Base-by-base conservation (phyloP, 2,888 invertebrate species). In the Apamea crenata region DNA sequence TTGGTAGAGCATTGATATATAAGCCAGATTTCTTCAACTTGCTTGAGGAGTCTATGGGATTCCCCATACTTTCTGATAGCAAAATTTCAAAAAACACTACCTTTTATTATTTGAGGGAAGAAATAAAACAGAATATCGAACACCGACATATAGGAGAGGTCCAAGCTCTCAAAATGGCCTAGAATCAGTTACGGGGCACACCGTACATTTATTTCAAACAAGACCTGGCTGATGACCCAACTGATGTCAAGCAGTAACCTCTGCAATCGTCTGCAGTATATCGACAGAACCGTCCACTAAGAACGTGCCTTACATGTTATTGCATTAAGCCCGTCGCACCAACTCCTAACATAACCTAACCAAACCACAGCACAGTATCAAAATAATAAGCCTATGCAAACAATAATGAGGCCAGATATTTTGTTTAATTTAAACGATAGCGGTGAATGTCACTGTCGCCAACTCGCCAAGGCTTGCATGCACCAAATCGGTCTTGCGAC, bases 401-500 rank as follows among this genome's bases (percentile, higher is more conserved):
- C 71, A 74, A 29, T 86, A 83, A 83, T 84, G 68, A 84, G 78
- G 75, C 66, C 74, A 83, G 71, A 85, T 86, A 88, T 77, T 86
- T 80, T 83, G 77, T 88, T 88, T 81, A 68, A 83, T 78, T 81
- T 81, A 63, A 85, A 83, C 81, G 81, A 80, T 85, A 87, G 70
- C 80, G 25, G 83, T 81, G 72, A 80, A 87, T 85, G 87, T 85
- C 85, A 85, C 75, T 86, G 83, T 74, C 86, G 78, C 74, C 78
- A 74, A 63, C 65, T n/a, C 32, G 40, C 83, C 84, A 86, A 84
- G 83, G 86, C 83, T 84, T 86, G 86, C 84, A 86, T 84, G 84
- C 78, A 86, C 77, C 73, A 82, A 84, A 84, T 85, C 82, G 59
- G 71, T 74, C 21, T 86, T 78, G 83, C 72, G 79, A 79, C 86